These are phyloP conservation scores for Calypte anna DNA, from an alignment of 2,113 vertebrate species.

Conservation along the genomic window DNA sequence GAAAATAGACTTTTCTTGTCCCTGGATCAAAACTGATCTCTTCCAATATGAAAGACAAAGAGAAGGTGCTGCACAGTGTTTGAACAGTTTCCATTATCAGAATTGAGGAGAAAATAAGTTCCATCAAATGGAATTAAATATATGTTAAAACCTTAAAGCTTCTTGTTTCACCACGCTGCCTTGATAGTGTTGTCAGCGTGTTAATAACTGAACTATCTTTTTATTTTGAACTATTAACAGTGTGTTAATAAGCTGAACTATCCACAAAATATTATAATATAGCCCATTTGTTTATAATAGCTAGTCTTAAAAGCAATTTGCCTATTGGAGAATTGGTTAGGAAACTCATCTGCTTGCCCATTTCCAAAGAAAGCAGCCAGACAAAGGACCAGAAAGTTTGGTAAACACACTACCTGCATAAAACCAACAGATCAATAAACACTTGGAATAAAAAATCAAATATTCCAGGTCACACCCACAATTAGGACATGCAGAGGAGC, in stretches of 20 bases:
- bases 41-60: not conserved
- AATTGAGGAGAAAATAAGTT: not conserved
- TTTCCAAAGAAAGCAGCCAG: not conserved
- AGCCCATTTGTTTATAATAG: no score
- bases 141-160: not conserved
- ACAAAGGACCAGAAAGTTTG: not conserved
- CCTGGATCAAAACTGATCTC: not conserved
- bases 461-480: not conserved
- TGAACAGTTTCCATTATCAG: not conserved
- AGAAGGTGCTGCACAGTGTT: not conserved
- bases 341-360: not conserved
- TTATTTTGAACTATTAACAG: no score
- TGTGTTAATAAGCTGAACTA: not conserved
- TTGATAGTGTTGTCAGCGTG: not conserved
- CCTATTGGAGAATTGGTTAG: not conserved
- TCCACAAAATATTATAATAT: not conserved
- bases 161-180: not conserved
- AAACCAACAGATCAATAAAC: not conserved
- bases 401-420: not conserved
- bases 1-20: not conserved
- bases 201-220: not conserved
- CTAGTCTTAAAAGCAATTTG: not conserved
- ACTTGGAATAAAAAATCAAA: not conserved
- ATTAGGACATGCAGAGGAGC: accelerated
- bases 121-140: not conserved